These are phyloP conservation scores for Sapajus apella DNA, from an alignment of 2,113 vertebrate species.

Conservation along the genomic window DNA sequence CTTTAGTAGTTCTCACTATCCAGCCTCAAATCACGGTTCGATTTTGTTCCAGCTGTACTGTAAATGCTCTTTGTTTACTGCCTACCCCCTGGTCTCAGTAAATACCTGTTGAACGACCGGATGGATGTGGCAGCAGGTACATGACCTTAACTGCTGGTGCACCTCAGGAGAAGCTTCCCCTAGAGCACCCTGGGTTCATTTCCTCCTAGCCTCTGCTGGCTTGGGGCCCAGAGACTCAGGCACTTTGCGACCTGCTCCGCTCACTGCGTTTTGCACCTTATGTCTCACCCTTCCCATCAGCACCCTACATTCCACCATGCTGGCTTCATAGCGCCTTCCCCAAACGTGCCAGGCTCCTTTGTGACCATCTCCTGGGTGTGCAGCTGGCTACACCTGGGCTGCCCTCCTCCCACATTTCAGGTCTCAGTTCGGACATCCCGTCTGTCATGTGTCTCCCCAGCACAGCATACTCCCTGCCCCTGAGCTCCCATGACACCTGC, in stretches of 20 bases:
- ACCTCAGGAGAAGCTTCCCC: neutral
- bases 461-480: neutral
- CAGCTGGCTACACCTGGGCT: neutral
- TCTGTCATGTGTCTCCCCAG: accelerated
- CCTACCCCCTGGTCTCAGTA: accelerated
- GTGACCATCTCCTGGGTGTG: neutral
- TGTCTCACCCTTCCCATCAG: neutral
- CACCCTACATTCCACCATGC: accelerated
- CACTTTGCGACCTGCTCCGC: neutral
- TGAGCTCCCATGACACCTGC: neutral
- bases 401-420: neutral
- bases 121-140: neutral
- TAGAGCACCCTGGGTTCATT: neutral
- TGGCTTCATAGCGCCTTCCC: neutral
- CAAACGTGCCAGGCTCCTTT: neutral
- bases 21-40: accelerated
- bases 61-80: too few species aligned
- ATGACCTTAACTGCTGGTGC: neutral
- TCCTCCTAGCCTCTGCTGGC: neutral
- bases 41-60: too few species aligned
- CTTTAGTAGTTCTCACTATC: neutral
- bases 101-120: neutral
- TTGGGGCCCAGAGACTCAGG: neutral
- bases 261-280: neutral
- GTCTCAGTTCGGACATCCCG: neutral